These are phyloP conservation scores for Meiosimyza decipiens DNA, from an alignment of 2,888 invertebrate species.

Conservation along the genomic window DNA sequence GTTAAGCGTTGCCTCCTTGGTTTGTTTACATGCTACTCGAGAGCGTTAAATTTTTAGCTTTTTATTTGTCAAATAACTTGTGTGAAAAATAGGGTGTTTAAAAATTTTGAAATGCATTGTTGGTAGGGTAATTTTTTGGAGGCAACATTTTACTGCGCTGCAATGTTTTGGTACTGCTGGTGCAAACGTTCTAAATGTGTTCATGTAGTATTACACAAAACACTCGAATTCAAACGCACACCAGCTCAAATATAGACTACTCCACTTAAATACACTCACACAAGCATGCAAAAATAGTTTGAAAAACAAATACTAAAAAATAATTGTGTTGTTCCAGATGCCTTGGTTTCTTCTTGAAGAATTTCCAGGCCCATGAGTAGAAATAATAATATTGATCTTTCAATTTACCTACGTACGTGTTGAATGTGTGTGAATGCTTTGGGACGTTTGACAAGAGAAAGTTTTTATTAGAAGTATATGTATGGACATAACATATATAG, in stretches of 20 bases:
- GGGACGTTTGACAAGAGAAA: too few species aligned
- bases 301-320: slow-evolving; percentile 18
- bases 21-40: slow-evolving; percentile 37
- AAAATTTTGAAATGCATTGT: too few species aligned
- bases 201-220: slow-evolving; percentile 24
- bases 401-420: too few species aligned
- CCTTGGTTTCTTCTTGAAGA: too few species aligned
- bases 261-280: not conserved
- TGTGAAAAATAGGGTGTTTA: not conserved
- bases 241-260: not conserved
- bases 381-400: too few species aligned
- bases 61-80: slow-evolving; percentile 34
- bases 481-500: too few species aligned
- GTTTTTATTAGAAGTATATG: too few species aligned
- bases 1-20: not conserved
- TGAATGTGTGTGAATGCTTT: too few species aligned
- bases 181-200: slow-evolving; percentile 27
- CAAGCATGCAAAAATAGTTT: not conserved
- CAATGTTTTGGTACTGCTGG: not conserved
- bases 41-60: slow-evolving; percentile 33
- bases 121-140: too few species aligned
- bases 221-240: not conserved
- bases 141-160: too few species aligned
- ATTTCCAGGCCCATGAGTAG: too few species aligned
- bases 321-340: slow-evolving; percentile 1